Evolutionary conservation across 2,888 invertebrate genomes (phyloP).

Genomic region (Xestia c-nigrum): DNA sequence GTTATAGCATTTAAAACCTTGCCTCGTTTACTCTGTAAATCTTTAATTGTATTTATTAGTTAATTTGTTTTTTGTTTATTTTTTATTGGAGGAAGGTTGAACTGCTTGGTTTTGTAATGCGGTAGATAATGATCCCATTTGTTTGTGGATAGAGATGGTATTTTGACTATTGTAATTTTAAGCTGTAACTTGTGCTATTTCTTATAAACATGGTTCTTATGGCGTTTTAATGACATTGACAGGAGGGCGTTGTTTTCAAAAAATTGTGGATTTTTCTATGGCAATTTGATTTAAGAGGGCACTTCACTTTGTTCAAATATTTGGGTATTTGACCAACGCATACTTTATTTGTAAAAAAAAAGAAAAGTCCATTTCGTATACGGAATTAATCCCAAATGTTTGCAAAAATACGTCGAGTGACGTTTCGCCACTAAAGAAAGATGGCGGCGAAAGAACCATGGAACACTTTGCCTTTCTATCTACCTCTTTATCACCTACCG

Average conservation of each 20-base stretch:
- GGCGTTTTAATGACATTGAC: background rate
- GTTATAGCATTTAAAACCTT: constrained; percentile 46
- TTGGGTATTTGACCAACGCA: background rate
- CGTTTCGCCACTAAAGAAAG: background rate
- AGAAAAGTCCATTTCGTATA: background rate
- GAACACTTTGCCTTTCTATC: constrained; percentile 18
- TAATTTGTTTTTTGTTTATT: background rate
- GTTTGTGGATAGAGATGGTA: constrained; percentile 29
- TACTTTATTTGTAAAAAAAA: background rate
- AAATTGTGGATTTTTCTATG: background rate
- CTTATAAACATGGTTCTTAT: background rate
- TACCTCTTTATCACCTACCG: constrained; percentile 31
- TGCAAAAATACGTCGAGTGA: background rate
- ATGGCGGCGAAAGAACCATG: background rate
- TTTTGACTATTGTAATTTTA: constrained; percentile 23
- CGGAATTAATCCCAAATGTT: background rate
- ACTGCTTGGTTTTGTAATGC: constrained; percentile 13
- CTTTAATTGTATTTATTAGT: constrained; percentile 41
- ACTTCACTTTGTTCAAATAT: background rate
- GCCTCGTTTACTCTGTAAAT: constrained; percentile 28
- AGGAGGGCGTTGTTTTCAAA: background rate
- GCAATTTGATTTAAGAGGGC: background rate
- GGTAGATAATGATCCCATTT: constrained; percentile 10
- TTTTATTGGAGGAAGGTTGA: constrained; percentile 22
- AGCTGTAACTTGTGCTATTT: constrained; percentile 19